Percentiles rank a stretch among this genome's conserved stretches.
Evolutionary conservation across 2,888 invertebrate species (phyloP).

Genomic region (Clistopyga incitator): DNA sequence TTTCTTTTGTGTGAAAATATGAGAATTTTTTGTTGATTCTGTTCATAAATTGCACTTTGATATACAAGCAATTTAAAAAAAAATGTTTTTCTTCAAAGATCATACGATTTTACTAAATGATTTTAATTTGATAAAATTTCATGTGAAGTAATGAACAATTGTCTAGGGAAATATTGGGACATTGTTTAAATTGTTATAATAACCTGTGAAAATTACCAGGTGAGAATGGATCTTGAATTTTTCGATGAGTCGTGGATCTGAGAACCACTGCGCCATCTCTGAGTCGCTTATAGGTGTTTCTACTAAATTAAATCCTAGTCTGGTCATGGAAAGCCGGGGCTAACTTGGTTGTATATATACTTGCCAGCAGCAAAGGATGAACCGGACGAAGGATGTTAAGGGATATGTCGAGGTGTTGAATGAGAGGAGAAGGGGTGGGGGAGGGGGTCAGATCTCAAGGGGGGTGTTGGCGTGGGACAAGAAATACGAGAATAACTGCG

Average conservation of each 20-base stretch:
- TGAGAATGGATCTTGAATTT: too few relatives aligned
- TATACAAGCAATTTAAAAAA: neutral
- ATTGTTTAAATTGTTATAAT: neutral
- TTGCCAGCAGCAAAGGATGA: slow-evolving; percentile 40
- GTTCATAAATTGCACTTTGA: neutral
- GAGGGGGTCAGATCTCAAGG: slow-evolving; percentile 27
- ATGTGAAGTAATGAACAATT: neutral
- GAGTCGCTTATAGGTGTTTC: slow-evolving; percentile 73
- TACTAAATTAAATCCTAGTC: slow-evolving; percentile 77
- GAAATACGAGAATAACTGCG: slow-evolving; percentile 80
- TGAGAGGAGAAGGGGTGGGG: slow-evolving; percentile 36
- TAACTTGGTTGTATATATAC: slow-evolving; percentile 35
- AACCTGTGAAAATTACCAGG: neutral
- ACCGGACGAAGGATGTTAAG: slow-evolving; percentile 47
- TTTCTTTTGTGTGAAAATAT: neutral
- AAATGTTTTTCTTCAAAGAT: neutral
- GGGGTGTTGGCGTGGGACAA: slow-evolving; percentile 67
- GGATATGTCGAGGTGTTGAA: slow-evolving; percentile 62
- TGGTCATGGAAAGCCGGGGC: slow-evolving; percentile 66
- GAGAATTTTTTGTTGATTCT: neutral
- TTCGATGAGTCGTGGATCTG: slow-evolving; percentile 12
- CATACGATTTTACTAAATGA: neutral
- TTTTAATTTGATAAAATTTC: neutral
- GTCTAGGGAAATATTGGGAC: neutral
- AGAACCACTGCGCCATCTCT: slow-evolving; percentile 71